Evolutionary conservation across 2,113 vertebrate species (phyloP).

Genomic region (Aramus guarauna): DNA sequence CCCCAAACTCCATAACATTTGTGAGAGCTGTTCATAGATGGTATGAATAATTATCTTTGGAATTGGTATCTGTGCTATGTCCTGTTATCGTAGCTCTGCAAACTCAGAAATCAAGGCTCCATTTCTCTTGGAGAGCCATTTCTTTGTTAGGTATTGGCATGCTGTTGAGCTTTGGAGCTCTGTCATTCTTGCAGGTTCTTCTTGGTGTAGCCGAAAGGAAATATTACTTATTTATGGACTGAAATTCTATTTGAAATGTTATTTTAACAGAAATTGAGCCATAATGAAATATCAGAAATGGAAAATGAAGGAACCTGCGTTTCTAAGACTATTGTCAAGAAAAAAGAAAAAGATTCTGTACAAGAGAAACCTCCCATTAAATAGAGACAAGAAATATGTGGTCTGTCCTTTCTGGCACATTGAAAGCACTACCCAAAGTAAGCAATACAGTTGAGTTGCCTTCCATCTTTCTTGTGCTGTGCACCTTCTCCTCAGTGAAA

Average conservation of each 20-base stretch:
- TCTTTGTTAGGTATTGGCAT: not conserved
- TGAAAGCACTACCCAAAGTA: not conserved
- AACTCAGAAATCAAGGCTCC: not conserved
- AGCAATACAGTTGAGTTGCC: not conserved
- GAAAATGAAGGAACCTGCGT: not conserved
- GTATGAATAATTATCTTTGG: conserved; percentile 60
- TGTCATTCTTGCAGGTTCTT: not conserved
- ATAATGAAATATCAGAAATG: not conserved
- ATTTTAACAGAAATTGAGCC: not conserved
- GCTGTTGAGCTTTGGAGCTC: not conserved
- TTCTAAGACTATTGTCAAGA: not conserved
- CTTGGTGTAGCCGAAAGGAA: not conserved
- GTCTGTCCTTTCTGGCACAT: not conserved
- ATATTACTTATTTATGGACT: not conserved
- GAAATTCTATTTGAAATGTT: not conserved
- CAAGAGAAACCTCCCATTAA: not conserved
- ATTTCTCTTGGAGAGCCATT: not conserved
- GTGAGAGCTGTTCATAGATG: conserved; percentile 39
- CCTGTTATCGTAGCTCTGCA: not conserved
- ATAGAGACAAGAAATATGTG: fast-evolving
- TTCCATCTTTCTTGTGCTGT: not conserved
- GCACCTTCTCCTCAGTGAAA: not conserved
- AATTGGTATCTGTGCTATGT: not conserved
- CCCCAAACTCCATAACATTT: conserved; percentile 44
- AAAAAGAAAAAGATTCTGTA: not conserved